Base-by-base conservation (phyloP, 2,797 vertebrate genomes). In the Ispidina picta region DNA sequence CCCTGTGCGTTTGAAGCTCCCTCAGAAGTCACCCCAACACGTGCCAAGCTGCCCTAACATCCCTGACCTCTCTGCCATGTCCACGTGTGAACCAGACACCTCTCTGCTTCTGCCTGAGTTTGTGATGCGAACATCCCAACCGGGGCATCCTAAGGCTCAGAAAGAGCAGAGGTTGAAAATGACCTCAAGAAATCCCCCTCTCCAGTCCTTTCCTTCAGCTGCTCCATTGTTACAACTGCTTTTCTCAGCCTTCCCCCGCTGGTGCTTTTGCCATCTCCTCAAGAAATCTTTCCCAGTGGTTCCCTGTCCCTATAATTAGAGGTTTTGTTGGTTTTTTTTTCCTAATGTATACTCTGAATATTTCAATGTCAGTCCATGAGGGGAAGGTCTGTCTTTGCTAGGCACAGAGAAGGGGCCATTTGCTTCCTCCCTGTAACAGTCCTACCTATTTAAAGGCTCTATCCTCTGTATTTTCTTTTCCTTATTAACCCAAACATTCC, bases 191-290 rank as follows among this genome's bases (percentile, higher is more conserved):
- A 92, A 60, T 73, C 48, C 63, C 33, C 41, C 52, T 72, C 83
- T 69, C 51, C 60, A 11, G 31, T 66, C 39, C 31, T 83, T 77
- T 92, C 59, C 25, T 20, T 92, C 59, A 81, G 58, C 70, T 65
- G n/a, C 23, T 66, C 59, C 71, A 94, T 69, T 86, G 66, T 78
- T 91, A n/a, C 26, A 75, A 83, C 65, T 88, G 46, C 4, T 83
- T 93, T 91, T 88, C 83, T 81, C 66, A 92, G 37, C 13, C 54
- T 86, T 95, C 66, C 18, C 88, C 26, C 43, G 44, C 13, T 78
- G 88, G 73, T 92, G 83, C 91, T 89, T 90, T 83, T 83, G 56
- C 79, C 26, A 23, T 59, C 80, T 78, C 91, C 88, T 91, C 70
- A 63, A 89, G 85, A 80, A 88, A 86, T 86, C 75, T 83, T 81